Conservation (phyloP, 2,797 vertebrate species). For the Cichlasoma orientale region DNA sequence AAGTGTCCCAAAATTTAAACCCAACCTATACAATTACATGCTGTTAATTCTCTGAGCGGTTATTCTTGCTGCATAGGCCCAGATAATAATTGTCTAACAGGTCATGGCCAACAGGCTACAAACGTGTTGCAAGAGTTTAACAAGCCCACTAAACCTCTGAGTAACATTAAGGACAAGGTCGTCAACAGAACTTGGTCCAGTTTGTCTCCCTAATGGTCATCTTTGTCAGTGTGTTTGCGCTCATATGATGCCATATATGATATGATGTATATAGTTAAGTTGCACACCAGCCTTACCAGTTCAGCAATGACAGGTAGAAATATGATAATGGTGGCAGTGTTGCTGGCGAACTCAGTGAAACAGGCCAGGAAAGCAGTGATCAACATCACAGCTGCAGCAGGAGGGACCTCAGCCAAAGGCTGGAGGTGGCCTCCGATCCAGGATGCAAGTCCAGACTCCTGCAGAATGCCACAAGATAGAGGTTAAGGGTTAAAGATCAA, state of each 20-base stretch:
- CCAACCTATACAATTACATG: neutral
- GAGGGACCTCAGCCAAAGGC: constrained; percentile 88
- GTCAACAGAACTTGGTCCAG: neutral
- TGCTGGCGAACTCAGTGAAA: constrained; percentile 98
- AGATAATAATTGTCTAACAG: constrained; percentile 59
- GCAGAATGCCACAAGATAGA: constrained; percentile 41
- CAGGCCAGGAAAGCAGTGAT: constrained; percentile 89
- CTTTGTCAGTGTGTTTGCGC: neutral
- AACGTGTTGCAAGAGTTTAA: constrained; percentile 44
- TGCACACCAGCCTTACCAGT: constrained; percentile 82
- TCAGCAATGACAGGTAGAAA: constrained; percentile 93
- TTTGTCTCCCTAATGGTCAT: neutral
- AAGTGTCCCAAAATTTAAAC: neutral
- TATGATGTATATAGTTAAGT: neutral
- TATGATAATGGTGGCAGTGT: constrained; percentile 96
- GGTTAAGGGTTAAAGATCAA: constrained; percentile 36
- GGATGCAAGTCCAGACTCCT: constrained; percentile 92
- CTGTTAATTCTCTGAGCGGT: constrained; percentile 6
- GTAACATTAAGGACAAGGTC: constrained; percentile 4
- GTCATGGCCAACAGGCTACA: constrained; percentile 66
- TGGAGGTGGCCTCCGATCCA: constrained; percentile 93
- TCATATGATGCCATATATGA: neutral
- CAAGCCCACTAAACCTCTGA: constrained; percentile 13
- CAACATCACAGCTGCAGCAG: constrained; percentile 86
- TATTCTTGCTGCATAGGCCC: neutral